These are phyloP conservation scores for Choreutis nemorana DNA, from an alignment of 2,888 invertebrate species.

Conservation along the genomic window DNA sequence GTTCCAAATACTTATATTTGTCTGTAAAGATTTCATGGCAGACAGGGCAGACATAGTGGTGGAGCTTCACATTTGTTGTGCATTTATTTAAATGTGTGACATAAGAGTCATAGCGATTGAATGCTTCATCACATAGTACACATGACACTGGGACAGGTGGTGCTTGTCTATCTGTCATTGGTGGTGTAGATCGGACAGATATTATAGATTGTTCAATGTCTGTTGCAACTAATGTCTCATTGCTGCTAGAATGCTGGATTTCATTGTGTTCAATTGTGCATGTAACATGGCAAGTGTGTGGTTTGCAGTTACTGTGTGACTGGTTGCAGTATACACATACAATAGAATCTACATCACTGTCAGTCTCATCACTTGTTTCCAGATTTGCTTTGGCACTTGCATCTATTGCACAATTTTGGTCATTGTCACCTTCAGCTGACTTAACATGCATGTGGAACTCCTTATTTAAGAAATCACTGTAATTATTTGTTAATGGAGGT, in stretches of 20 bases:
- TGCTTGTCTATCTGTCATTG: conserved; percentile 16
- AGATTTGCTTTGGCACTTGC: conserved; percentile 19
- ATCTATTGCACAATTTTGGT: conserved; percentile 39
- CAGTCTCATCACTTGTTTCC: conserved; percentile 54
- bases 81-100: conserved; percentile 48
- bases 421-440: conserved; percentile 41
- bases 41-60: conserved; percentile 51
- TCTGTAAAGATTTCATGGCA: conserved; percentile 54
- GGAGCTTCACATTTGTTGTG: conserved; percentile 53
- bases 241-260: conserved; percentile 43
- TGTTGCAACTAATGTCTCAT: conserved; percentile 50
- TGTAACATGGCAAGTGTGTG: conserved; percentile 44
- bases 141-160: conserved; percentile 29
- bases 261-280: conserved; percentile 51
- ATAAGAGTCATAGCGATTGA: conserved; percentile 44
- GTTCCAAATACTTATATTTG: conserved; percentile 41
- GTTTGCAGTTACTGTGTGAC: conserved; percentile 40
- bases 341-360: conserved; percentile 54
- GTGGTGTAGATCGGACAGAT: conserved; percentile 18
- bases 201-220: conserved; percentile 24
- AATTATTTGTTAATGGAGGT: conserved; percentile 31
- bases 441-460: conserved; percentile 48
- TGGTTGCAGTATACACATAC: conserved; percentile 54
- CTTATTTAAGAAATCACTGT: conserved; percentile 40
- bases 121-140: conserved; percentile 50